These are phyloP conservation scores for Lithobates sylvaticus DNA, from an alignment of 2,797 vertebrate genomes.

Conservation along the genomic window DNA sequence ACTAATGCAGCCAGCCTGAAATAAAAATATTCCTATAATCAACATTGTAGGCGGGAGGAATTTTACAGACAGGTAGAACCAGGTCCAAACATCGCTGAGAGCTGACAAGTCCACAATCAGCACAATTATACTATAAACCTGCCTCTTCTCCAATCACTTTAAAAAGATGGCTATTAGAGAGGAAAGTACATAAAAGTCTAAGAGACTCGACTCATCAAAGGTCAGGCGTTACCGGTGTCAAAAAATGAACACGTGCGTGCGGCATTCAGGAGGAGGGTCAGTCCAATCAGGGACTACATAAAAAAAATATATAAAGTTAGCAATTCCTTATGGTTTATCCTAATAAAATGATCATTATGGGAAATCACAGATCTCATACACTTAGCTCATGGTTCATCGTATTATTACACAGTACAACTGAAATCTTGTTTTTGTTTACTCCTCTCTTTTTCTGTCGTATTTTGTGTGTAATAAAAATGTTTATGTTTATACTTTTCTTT, in stretches of 20 bases:
- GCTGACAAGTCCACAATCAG: background rate
- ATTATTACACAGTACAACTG: no score
- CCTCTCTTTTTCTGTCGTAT: no score
- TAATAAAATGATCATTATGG: no score
- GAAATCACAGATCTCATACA: no score
- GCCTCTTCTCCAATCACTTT: background rate
- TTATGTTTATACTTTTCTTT: no score
- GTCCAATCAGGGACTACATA: background rate
- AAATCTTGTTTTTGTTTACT: no score
- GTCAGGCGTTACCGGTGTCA: no score
- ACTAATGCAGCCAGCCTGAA: constrained; percentile 40
- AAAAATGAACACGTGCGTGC: background rate
- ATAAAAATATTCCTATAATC: constrained; percentile 49
- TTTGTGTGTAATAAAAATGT: no score
- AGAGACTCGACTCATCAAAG: background rate
- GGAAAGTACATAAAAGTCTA: background rate
- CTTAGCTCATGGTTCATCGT: no score
- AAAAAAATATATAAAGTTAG: no score
- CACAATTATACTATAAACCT: background rate
- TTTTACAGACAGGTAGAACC: constrained; percentile 45
- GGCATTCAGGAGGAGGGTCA: background rate
- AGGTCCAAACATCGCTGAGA: constrained; percentile 3
- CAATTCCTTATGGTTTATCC: no score
- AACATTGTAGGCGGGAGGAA: constrained; percentile 48
- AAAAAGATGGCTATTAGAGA: background rate